Evolutionary conservation across 1,140 invertebrate species (phyloP).

Genomic region (Drosophila lowei): DNA sequence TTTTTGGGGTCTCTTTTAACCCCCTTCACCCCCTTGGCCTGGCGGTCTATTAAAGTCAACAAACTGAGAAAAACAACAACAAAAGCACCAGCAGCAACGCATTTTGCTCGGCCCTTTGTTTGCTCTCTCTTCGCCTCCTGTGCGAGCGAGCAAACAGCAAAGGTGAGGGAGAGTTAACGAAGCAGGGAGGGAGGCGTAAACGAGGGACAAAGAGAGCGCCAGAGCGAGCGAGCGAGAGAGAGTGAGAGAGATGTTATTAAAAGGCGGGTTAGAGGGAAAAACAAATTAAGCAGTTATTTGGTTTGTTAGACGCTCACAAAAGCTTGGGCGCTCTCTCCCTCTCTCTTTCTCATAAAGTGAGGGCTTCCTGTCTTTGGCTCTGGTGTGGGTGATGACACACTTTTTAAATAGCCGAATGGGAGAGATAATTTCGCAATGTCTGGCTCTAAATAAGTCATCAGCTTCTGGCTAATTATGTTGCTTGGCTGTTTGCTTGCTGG

Average conservation of each 20-base stretch:
- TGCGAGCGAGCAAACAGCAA: constrained; percentile 60
- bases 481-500: too few species aligned
- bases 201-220: not conserved
- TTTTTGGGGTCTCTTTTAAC: constrained; percentile 9
- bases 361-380: too few species aligned
- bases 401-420: too few species aligned
- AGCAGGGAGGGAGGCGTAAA: not conserved
- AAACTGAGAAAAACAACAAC: constrained; percentile 64
- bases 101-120: constrained; percentile 31
- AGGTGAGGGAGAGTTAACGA: constrained; percentile 12
- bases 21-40: not conserved
- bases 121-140: constrained; percentile 30
- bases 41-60: constrained; percentile 62
- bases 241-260: not conserved
- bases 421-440: too few species aligned
- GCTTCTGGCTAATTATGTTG: too few species aligned
- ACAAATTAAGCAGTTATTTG: constrained; percentile 82
- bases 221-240: not conserved
- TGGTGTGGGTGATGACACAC: too few species aligned
- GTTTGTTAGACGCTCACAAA: constrained; percentile 48
- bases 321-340: constrained; percentile 3
- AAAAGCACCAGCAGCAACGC: constrained; percentile 43
- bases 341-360: not conserved
- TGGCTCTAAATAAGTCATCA: too few species aligned
- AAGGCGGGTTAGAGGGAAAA: constrained; percentile 39